A percentile compares a stretch with the other conserved stretches of the same genome.
These are phyloP conservation scores for Lytechinus variegatus DNA, from an alignment of 35 echinoderm and acorn worm species.

Conservation along the genomic window DNA sequence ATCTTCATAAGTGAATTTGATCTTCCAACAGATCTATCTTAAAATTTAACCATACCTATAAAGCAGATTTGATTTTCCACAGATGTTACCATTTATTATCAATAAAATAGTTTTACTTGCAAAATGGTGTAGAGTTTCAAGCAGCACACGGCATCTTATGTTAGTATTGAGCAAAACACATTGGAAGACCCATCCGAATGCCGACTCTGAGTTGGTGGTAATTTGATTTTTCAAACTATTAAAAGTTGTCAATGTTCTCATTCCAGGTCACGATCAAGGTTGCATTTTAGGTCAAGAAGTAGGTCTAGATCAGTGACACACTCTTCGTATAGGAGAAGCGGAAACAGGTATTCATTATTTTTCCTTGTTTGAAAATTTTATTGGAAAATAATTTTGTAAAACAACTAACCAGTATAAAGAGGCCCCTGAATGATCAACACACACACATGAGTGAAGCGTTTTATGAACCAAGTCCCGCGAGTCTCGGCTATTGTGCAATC, in stretches of 20 bases:
- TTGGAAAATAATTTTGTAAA: no score
- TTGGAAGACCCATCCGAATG: constrained; percentile 19
- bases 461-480: no score
- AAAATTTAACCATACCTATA: constrained; percentile 23
- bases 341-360: constrained; percentile 22
- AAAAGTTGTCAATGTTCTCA: constrained; percentile 22
- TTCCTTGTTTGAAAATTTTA: no score
- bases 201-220: constrained; percentile 18
- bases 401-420: no score
- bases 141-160: constrained; percentile 18
- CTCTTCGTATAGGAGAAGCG: constrained; percentile 10
- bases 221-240: constrained; percentile 24
- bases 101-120: constrained; percentile 23
- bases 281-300: constrained; percentile 14
- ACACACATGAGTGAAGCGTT: no score
- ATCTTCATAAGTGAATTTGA: constrained; percentile 15
- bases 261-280: no score
- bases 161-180: constrained; percentile 22
- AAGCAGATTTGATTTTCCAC: constrained; percentile 21
- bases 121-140: constrained; percentile 22
- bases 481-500: no score
- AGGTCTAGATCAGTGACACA: constrained; percentile 20
- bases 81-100: constrained; percentile 22
- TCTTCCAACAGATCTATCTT: constrained; percentile 21
- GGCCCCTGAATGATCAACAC: no score